phyloP scores from a whole-genome alignment of 2,797 vertebrate species.

The Pangasius djambal region DNA sequence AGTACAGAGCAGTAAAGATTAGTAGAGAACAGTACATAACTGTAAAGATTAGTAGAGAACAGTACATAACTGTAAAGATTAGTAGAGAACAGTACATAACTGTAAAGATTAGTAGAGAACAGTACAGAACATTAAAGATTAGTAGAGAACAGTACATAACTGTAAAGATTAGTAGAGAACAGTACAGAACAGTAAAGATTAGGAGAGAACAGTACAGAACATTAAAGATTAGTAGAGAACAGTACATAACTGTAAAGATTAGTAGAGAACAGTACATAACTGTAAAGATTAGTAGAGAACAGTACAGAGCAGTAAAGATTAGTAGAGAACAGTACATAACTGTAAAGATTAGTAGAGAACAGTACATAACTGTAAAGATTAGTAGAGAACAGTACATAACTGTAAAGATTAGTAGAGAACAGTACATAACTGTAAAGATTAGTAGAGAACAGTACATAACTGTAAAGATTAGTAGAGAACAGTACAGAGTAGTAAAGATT shows the following conservation, averaged over 20 bases:
- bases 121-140: not conserved
- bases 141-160: not conserved
- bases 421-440: too few relatives aligned
- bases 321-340: too few relatives aligned
- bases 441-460: too few relatives aligned
- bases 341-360: too few relatives aligned
- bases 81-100: not conserved
- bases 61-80: not conserved
- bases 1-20: not conserved
- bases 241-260: too few relatives aligned
- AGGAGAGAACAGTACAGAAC: not conserved
- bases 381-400: too few relatives aligned
- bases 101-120: not conserved
- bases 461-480: too few relatives aligned
- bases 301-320: too few relatives aligned
- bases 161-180: not conserved
- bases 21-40: not conserved
- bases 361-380: too few relatives aligned
- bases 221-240: not conserved
- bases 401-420: too few relatives aligned
- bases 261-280: too few relatives aligned
- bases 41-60: not conserved
- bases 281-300: too few relatives aligned
- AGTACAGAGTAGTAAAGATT: not conserved
- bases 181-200: not conserved